Evolutionary conservation across 1,140 invertebrate genomes (phyloP), one percentile per base, ranked within the genome.

Genomic region (Rhyacophila brunnea): DNA sequence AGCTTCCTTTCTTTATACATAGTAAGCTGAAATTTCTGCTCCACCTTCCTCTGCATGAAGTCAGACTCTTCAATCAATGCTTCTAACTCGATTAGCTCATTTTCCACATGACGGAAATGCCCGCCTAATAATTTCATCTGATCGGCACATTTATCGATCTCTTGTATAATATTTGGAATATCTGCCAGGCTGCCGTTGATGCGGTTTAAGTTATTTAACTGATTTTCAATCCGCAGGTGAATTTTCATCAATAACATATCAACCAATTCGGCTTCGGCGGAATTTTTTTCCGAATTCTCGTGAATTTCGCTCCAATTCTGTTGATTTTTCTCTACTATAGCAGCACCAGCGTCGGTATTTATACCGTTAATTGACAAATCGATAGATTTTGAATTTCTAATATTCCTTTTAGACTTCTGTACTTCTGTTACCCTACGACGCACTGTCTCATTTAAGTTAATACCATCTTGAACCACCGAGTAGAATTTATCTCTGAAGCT

Each of bases 1-100:
- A 61, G 45, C 45, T 62, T 65, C 32, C 54, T 65, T 23, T 65
- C 63, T 43, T 61, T 58, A 35, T 65, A 64, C 62, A 64, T 64
- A 7, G 48, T 50, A 14, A 64, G 53, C 42, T 65, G 58, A 32
- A 65, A 58, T 36, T 36, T 54, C 42, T 65, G 58, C 44, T 65
- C 63, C 19, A 46, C 51, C 40, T 62, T 56, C 20, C 58, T 43
- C 40, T 56, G 38, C 42, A 61, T 42, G 23, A 61, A 61, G 23
- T 65, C 63, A 17, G 18, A 17, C 14, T 17, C 20, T 19, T 65
- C 63, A 1, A 58, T 44, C 23, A 62, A 9, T 9, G 55, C 50
- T 42, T 65, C 63, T 13, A 65, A 50, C 6, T 44, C 32, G 2
- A 55, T 51, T n/a, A 65, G 23, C n/a, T 55, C 47, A 34, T 35